A percentile compares a stretch with the other conserved stretches of the same genome.
These are phyloP conservation scores for Hirtodrosophila trivittata DNA, from an alignment of 2,888 invertebrate genomes.

Conservation along the genomic window DNA sequence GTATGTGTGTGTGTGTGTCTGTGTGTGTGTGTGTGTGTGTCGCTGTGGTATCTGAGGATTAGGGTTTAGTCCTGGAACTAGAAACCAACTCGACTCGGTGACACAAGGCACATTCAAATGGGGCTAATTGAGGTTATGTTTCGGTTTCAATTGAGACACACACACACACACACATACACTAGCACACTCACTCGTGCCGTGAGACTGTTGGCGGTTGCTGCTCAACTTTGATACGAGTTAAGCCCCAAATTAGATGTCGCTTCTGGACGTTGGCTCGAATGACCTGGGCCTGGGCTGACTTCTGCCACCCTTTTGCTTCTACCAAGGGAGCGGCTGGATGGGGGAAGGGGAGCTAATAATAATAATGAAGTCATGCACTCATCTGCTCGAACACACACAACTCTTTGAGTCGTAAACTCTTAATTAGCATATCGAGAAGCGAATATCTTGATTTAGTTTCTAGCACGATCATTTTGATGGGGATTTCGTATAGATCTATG, in stretches of 20 bases:
- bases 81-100: slow-evolving; percentile 14
- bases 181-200: slow-evolving; percentile 12
- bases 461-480: slow-evolving; percentile 7
- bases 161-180: neutral
- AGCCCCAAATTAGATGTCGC: slow-evolving; percentile 74
- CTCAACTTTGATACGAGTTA: slow-evolving; percentile 75
- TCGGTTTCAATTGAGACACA: slow-evolving; percentile 7
- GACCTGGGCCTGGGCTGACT: slow-evolving; percentile 35
- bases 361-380: slow-evolving; percentile 53
- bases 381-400: slow-evolving; percentile 1
- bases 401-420: slow-evolving; percentile 36
- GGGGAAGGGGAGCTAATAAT: slow-evolving; percentile 2
- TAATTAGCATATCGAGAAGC: slow-evolving; percentile 43
- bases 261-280: slow-evolving; percentile 30
- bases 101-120: neutral
- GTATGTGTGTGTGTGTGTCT: slow-evolving; percentile 11
- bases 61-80: slow-evolving; percentile 14
- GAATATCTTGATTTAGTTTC: slow-evolving; percentile 39
- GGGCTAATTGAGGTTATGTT: slow-evolving; percentile 11
- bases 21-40: slow-evolving; percentile 17
- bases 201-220: slow-evolving; percentile 55
- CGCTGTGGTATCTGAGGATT: slow-evolving; percentile 27
- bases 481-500: neutral
- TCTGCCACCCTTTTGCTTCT: too few species aligned
- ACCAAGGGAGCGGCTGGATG: too few species aligned